Percentiles rank a stretch among this genome's conserved stretches.
Evolutionary conservation across 2,888 invertebrate species (phyloP).

Genomic region (Drosophila gaucha): DNA sequence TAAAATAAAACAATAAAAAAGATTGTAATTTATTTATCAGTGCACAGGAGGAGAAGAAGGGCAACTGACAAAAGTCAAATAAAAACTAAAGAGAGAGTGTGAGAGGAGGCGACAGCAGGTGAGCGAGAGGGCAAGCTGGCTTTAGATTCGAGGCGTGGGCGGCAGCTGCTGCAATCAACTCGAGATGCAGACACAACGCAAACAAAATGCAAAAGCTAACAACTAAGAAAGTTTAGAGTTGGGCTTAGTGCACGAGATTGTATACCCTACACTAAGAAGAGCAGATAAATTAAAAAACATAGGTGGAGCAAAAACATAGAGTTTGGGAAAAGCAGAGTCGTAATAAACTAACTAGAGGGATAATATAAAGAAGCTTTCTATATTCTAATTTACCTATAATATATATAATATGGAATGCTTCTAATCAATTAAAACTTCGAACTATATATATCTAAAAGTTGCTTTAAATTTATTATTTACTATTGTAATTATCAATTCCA

Average conservation of each 20-base stretch:
- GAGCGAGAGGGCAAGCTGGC: not conserved
- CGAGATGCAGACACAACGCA: constrained; percentile 71
- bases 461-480: no score
- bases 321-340: no score
- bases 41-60: constrained; percentile 46
- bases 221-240: constrained; percentile 4
- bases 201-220: constrained; percentile 66
- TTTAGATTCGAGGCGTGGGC: constrained; percentile 26
- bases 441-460: no score
- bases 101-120: not conserved
- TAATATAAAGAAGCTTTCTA: no score
- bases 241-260: not conserved
- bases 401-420: no score
- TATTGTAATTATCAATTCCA: no score
- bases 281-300: rapidly evolving
- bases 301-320: not conserved
- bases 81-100: not conserved
- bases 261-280: constrained; percentile 15
- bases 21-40: constrained; percentile 64
- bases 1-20: constrained; percentile 22
- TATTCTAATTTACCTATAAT: no score
- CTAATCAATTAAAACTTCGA: no score
- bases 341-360: no score
- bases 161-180: constrained; percentile 68
- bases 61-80: constrained; percentile 13